Evolutionary conservation across 2,888 invertebrate species (phyloP), one percentile per base, ranked within the genome.

Genomic region (Druceiella hillmani): DNA sequence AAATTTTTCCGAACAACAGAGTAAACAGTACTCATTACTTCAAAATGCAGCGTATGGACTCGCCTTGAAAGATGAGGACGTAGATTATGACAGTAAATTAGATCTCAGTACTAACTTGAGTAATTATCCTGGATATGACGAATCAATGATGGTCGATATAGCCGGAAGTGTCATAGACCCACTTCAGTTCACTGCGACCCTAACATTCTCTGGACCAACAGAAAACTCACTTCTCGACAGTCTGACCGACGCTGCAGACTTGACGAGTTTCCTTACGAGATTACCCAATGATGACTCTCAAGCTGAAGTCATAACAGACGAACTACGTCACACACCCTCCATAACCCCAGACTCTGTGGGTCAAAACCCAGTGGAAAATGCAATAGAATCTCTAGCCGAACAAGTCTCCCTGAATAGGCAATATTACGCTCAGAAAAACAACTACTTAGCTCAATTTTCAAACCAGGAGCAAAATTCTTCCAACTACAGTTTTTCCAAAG

Each of bases 111-210:
- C 66, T 29, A 53, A 52, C 31, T 67, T 74, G 42, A 79, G 81
- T 41, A 66, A 78, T 42, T 66, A 78, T 49, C 74, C 75, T 24
- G 75, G 75, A 50, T 87, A 86, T 52, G 84, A 83, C 49, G 86
- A 86, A 50, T 81, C 86, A 4, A 87, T 90, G 77, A 88, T 89
- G 74, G 86, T 87, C 9, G 87, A 87, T 55, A 79, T 87, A 71
- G 83, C 82, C 17, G 82, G 82, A 22, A 77, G 79, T 15, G 79
- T 82, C 2, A 86, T 87, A 24, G 88, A 89, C 61, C 87, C 87
- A 17, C 68, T 87, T 32, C 88, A 87, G 53, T 88, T 90, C 57
- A 82, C 84, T 5, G 87, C 86, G 2, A 87, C 87, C 0, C 60
- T 90, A 36, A 87, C 87, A 33, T 85, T 90, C 56, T 81, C 83